Base-by-base conservation (phyloP, 2,888 invertebrate species). In the Bombyx huttoni region DNA sequence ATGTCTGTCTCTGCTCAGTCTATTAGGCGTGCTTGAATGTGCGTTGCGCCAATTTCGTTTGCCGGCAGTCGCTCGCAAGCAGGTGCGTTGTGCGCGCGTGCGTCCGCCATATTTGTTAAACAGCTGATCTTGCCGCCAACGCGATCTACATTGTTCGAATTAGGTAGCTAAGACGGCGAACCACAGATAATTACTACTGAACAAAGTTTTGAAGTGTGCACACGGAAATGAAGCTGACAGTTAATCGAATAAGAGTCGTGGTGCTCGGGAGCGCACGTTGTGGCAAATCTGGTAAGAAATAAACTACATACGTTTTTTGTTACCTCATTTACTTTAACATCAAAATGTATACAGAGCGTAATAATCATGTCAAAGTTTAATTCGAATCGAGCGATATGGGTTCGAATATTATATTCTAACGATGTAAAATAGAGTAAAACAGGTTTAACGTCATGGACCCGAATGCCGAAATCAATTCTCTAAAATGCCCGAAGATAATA, bases 211-310 rank as follows among this genome's bases (percentile, higher is more conserved):
- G 40, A 40, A 40, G 40, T 40, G 40, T 1, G 2, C 24, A 40
- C 8, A 40, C 40, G 40, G 40, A 40, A 64, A 87, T 85, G 85
- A 93, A 93, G 92, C 93, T 93, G 87, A 93, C 93, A 84, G 91
- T 92, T 73, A 93, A 92, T 89, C 91, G 92, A 89, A 93, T 94
- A 86, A 91, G 92, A 85, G 93, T 94, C 69, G 94, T 93, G 80
- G 93, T 94, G 76, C 90, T 94, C 70, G 94, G 94, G 69, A 92
- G 92, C 83, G 89, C 93, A 67, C 90, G 92, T 70, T 92, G 92
- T 78, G 94, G 93, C 75, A 94, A 94, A 88, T 93, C 93, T 68
- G 94, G 94, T 94, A 82, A 91, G 91, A 77, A 53, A 48, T 45
- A 48, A 34, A 40, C 9, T 35, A 8, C 9, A 40, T 10, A 12